These are phyloP conservation scores for Ladona fulva DNA, from an alignment of 1,140 invertebrate genomes.

Conservation along the genomic window DNA sequence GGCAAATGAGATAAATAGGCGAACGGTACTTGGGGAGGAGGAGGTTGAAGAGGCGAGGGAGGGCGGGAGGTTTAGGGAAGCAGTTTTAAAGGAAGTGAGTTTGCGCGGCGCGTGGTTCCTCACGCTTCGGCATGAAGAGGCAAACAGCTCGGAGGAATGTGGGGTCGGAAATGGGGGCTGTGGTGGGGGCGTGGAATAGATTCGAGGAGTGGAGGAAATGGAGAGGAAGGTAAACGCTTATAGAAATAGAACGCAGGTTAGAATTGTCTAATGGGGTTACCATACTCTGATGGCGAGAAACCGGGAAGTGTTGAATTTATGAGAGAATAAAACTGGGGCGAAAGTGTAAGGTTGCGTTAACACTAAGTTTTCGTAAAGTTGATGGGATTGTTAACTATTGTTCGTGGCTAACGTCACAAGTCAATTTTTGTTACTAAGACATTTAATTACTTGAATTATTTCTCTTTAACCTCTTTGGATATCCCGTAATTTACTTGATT, in stretches of 20 bases:
- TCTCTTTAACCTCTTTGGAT: too few species aligned
- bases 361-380: too few species aligned
- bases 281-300: too few species aligned
- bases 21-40: conserved; percentile 8
- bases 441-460: too few species aligned
- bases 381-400: too few species aligned
- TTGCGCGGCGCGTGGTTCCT: background rate
- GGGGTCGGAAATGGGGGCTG: background rate
- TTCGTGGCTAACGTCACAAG: too few species aligned
- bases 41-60: background rate
- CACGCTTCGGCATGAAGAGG: background rate
- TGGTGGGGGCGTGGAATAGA: background rate
- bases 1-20: conserved; percentile 18
- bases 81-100: background rate
- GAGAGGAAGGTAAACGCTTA: background rate
- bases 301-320: too few species aligned
- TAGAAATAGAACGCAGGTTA: background rate
- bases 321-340: too few species aligned
- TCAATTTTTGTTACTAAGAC: too few species aligned
- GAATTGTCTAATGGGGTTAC: background rate
- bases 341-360: too few species aligned
- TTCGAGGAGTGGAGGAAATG: background rate
- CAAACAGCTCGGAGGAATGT: background rate
- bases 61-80: background rate
- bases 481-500: too few species aligned